Evolutionary conservation across 2,797 vertebrate genomes (phyloP).

Genomic region (Coilia nasus): DNA sequence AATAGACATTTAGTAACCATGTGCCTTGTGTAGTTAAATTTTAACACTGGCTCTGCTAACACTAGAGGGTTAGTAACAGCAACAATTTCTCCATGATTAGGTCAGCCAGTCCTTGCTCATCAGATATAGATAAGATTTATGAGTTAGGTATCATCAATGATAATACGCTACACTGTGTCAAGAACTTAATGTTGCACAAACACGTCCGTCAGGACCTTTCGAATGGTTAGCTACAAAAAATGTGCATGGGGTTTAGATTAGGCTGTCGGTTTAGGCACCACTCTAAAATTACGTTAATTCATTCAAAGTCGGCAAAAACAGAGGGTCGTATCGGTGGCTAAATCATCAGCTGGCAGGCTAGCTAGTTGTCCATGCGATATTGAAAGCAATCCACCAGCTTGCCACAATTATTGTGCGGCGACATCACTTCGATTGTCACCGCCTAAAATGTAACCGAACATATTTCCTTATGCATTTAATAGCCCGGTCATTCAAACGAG

Average conservation of each 20-base stretch:
- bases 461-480: background rate
- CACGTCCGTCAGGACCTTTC: background rate
- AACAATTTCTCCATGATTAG: background rate
- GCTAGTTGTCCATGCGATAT: conserved; percentile 14
- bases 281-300: conserved; percentile 9
- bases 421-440: background rate
- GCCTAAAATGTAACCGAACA: background rate
- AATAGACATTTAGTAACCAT: background rate
- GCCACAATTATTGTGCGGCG: conserved; percentile 13
- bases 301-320: background rate
- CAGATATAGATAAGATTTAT: background rate
- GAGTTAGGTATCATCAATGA: background rate
- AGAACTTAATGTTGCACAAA: conserved; percentile 10
- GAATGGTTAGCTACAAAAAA: background rate
- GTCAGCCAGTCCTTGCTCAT: background rate
- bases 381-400: conserved; percentile 22
- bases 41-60: background rate
- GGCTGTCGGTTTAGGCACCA: background rate
- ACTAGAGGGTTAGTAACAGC: background rate
- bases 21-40: background rate
- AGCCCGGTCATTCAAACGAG: background rate
- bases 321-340: conserved; percentile 13
- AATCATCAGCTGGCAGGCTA: conserved; percentile 18
- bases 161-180: background rate
- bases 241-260: background rate